Conservation (phyloP, 2,113 vertebrate genomes). For the Xerus inauris region DNA sequence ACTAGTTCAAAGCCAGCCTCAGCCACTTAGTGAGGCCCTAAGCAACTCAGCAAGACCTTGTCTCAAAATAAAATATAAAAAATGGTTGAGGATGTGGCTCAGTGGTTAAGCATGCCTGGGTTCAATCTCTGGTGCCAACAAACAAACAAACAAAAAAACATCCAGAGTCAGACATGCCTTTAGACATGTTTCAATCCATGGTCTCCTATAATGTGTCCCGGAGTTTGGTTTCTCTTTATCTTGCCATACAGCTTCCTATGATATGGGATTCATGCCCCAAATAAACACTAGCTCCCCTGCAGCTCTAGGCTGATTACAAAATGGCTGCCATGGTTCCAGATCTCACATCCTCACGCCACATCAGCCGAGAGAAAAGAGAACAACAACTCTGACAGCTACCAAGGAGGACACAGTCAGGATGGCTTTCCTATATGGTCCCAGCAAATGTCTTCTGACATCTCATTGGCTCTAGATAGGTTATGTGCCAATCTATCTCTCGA, state of each 20-base stretch:
- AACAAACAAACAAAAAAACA: too few relatives aligned
- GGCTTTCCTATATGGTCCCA: not conserved
- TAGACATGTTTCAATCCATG: not conserved
- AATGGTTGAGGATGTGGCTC: too few relatives aligned
- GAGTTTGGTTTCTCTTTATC: not conserved
- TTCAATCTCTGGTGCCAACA: too few relatives aligned
- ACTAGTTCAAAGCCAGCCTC: too few relatives aligned
- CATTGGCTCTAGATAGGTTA: slow-evolving; percentile 24
- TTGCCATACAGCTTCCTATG: not conserved
- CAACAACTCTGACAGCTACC: not conserved
- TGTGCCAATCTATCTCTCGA: not conserved
- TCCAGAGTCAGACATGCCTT: not conserved
- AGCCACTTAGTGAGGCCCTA: too few relatives aligned
- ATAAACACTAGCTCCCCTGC: not conserved
- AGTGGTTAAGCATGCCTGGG: too few relatives aligned
- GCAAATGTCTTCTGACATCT: slow-evolving; percentile 42
- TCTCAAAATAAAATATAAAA: too few relatives aligned
- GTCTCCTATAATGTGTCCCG: not conserved
- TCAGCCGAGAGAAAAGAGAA: not conserved
- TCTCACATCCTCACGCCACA: not conserved
- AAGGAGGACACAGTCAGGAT: not conserved
- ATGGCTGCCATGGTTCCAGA: not conserved
- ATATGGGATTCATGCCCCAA: not conserved
- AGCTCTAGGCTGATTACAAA: not conserved
- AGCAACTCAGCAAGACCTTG: too few relatives aligned